A percentile compares a stretch with the other conserved stretches of the same genome.
These are phyloP conservation scores for Lathamus discolor DNA, from an alignment of 2,113 vertebrate genomes.

Conservation along the genomic window DNA sequence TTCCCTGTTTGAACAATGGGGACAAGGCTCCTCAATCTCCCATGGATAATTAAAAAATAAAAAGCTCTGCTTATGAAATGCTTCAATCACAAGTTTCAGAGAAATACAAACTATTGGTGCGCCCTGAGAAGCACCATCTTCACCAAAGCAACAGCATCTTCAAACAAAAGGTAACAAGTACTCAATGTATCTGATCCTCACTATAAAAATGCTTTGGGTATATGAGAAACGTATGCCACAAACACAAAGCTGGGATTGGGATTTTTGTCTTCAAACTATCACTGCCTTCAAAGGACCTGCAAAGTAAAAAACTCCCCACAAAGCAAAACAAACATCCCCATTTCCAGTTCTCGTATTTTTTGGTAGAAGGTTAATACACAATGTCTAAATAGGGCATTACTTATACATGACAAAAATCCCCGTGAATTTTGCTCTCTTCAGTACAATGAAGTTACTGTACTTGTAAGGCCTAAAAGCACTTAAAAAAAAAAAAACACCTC, in stretches of 20 bases:
- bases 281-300: neutral
- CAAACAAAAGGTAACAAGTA: neutral
- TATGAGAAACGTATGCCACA: rapidly evolving
- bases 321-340: neutral
- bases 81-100: neutral
- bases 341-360: neutral
- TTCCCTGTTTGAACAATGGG: neutral
- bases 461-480: neutral
- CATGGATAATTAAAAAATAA: neutral
- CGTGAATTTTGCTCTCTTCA: neutral
- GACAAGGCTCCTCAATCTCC: neutral
- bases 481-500: neutral
- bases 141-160: neutral
- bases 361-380: neutral
- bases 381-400: neutral
- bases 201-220: neutral
- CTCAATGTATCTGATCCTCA: neutral
- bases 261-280: neutral
- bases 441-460: neutral
- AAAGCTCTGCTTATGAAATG: neutral
- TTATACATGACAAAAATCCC: neutral
- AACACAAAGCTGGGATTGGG: neutral
- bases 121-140: neutral
- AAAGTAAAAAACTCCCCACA: rapidly evolving
- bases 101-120: neutral